Conservation (phyloP, 2,797 vertebrate species). For the Schizopygopsis pylzovi region DNA sequence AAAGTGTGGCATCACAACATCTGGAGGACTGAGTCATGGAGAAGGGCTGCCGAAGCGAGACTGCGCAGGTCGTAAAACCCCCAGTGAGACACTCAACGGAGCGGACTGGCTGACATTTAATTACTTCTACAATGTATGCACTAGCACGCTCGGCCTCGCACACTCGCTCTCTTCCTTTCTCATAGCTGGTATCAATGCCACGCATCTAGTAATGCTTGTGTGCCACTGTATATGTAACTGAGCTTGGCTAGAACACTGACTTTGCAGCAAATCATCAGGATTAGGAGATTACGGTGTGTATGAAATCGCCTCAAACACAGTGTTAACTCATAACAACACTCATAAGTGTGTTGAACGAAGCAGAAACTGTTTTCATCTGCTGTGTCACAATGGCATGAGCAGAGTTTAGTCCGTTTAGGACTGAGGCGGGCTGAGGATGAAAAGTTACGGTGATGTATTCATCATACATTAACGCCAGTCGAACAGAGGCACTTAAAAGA, state of each 20-base stretch:
- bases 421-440: background rate
- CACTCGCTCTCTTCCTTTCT: constrained; percentile 16
- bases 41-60: constrained; percentile 63
- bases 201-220: constrained; percentile 26
- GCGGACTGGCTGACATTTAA: constrained; percentile 70
- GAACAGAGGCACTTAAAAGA: constrained; percentile 10
- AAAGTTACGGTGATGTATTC: background rate
- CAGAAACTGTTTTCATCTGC: background rate
- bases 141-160: constrained; percentile 9
- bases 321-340: background rate
- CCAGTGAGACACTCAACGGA: constrained; percentile 64
- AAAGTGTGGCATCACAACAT: constrained; percentile 42
- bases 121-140: constrained; percentile 72
- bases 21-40: constrained; percentile 62
- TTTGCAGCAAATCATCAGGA: constrained; percentile 50
- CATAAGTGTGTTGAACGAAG: constrained; percentile 4
- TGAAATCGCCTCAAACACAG: background rate
- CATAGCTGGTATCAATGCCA: background rate
- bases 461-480: constrained; percentile 7
- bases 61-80: constrained; percentile 68
- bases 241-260: constrained; percentile 20
- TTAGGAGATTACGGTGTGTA: constrained; percentile 43
- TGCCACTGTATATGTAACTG: constrained; percentile 36
- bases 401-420: constrained; percentile 18
- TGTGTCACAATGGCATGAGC: background rate